Percentiles rank a stretch among this genome's conserved stretches.
These are phyloP conservation scores for Redunca redunca DNA, from an alignment of 2,113 vertebrate genomes.

Conservation along the genomic window DNA sequence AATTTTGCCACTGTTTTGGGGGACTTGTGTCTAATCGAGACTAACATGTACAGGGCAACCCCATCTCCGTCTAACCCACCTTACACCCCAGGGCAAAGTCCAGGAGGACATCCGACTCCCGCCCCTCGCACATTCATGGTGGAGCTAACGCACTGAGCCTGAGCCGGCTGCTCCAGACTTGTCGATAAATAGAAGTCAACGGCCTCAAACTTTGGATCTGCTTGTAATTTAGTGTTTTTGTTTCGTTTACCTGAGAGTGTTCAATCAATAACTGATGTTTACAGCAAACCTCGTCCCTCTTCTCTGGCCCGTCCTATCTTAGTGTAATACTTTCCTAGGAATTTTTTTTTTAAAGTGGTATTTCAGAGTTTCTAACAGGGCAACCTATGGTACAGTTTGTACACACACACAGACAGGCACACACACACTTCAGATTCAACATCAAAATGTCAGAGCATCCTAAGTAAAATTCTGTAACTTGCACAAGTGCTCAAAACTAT, in stretches of 20 bases:
- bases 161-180: background rate
- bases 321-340: background rate
- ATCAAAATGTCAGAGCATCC: background rate
- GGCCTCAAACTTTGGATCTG: background rate
- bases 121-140: rapidly evolving
- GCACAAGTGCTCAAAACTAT: background rate
- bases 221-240: background rate
- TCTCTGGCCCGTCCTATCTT: background rate
- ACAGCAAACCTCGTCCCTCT: background rate
- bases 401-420: background rate
- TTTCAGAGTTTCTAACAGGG: background rate
- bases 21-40: background rate
- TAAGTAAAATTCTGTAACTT: background rate
- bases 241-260: background rate
- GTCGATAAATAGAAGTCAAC: background rate
- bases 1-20: background rate
- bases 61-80: background rate
- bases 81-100: background rate
- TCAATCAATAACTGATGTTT: background rate
- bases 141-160: rapidly evolving
- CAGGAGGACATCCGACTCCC: background rate
- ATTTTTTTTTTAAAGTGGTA: background rate
- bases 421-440: background rate
- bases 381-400: background rate
- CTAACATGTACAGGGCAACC: background rate